phyloP scores from a whole-genome alignment of 2,888 invertebrate species.

The Diarsia brunnea region DNA sequence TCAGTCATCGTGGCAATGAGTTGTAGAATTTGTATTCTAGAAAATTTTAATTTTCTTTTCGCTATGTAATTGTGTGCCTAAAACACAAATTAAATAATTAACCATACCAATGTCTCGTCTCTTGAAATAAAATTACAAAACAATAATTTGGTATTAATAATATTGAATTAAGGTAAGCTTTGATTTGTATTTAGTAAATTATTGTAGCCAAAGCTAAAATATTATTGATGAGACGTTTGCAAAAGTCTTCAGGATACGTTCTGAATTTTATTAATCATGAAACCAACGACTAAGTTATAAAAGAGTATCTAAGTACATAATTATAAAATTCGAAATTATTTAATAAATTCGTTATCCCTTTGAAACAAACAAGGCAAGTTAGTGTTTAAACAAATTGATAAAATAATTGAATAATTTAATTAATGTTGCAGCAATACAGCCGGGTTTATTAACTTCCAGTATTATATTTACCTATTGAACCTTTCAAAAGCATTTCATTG shows the following conservation, averaged over 20 bases:
- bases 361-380: conserved; percentile 5
- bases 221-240: not conserved
- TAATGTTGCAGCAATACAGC: conserved; percentile 16
- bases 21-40: not conserved
- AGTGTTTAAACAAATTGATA: conserved; percentile 11
- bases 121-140: not conserved
- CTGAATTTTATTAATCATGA: not conserved
- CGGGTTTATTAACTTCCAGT: conserved; percentile 31
- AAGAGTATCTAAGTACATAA: not conserved
- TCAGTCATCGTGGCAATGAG: not conserved
- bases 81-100: not conserved
- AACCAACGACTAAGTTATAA: not conserved
- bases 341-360: not conserved
- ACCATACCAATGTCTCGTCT: not conserved
- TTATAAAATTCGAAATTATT: not conserved
- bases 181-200: not conserved
- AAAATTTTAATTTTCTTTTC: not conserved
- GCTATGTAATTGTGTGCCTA: not conserved
- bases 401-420: conserved; percentile 24
- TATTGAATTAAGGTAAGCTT: not conserved
- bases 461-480: conserved; percentile 34
- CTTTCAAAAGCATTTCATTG: conserved; percentile 49
- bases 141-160: not conserved
- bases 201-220: not conserved
- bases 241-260: not conserved